Base-by-base conservation (phyloP, 2,797 vertebrate species). In the Enteromius mattozi region DNA sequence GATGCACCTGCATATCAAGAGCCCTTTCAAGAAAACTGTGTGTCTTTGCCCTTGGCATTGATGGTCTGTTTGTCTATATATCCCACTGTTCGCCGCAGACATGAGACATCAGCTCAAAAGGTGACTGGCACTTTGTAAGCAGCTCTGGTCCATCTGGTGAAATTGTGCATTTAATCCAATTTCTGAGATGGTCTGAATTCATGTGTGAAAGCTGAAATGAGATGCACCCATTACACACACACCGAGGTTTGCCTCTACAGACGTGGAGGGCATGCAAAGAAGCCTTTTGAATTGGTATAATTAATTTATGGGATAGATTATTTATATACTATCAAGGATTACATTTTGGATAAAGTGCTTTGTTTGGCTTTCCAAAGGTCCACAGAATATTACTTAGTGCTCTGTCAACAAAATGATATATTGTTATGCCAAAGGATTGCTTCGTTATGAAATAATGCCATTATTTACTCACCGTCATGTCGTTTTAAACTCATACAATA, bases 161-260 rank as follows among this genome's bases (percentile, higher is more conserved):
- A 93, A 92, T 91, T 91, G 88, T 87, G 89, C 87, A 87, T 92
- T 92, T 93, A 90, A 94, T 93, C 91, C 81, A 88, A 92, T 93
- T 93, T 91, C 87, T 76, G 86, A 30, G 59, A 76, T 86, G 86
- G 85, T 71, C 87, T 91, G 89, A 90, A 89, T 88, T 89, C 83
- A 89, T 86, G 91, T 90, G 92, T 91, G 89, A 90, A 89, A 86
- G 86, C 69, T 42, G 33, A 88, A 91, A 90, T 89, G 87, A 82
- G 70, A 81, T 81, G 80, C 80, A 81, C 79, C 35, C 35, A 81
- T 80, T 56, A 69, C 65, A 40, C 66, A 81, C 27, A 66, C 40
- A 27, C 77, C 2, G 86, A 79, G 81, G 71, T 81, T 81, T 33
- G 40, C 83, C 21, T 49, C 33, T 81, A 81, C 66, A 86, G 86